These are phyloP conservation scores for Ochotona princeps DNA, from an alignment of 2,113 vertebrate genomes.

Conservation along the genomic window DNA sequence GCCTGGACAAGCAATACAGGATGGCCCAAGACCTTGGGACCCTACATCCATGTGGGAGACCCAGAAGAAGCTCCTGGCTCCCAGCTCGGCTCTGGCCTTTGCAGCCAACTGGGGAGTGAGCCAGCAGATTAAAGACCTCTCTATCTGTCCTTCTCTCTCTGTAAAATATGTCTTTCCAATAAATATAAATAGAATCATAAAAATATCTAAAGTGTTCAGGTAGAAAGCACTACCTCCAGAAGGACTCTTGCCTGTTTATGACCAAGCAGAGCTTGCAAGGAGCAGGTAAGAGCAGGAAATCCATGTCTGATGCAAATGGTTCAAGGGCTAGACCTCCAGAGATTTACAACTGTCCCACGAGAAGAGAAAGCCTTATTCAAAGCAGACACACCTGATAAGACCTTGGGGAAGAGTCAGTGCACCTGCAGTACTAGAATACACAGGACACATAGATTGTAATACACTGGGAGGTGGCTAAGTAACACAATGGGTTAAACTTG, in stretches of 20 bases:
- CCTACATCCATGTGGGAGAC: too few species aligned
- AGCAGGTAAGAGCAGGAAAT: background rate
- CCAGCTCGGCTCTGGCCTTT: too few species aligned
- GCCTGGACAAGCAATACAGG: too few species aligned
- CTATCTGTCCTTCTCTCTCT: too few species aligned
- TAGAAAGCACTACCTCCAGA: background rate
- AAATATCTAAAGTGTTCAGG: background rate
- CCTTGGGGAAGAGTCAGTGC: rapidly evolving
- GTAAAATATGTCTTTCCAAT: too few species aligned
- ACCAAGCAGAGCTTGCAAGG: background rate
- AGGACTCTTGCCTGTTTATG: background rate
- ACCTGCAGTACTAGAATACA: background rate
- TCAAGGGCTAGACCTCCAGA: background rate
- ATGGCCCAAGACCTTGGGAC: too few species aligned
- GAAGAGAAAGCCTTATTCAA: background rate
- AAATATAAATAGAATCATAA: too few species aligned
- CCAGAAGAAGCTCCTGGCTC: too few species aligned
- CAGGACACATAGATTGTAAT: rapidly evolving
- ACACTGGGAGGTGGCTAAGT: too few species aligned
- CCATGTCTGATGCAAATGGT: background rate
- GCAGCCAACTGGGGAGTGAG: too few species aligned
- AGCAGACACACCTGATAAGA: background rate
- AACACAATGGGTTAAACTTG: too few species aligned
- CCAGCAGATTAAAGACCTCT: too few species aligned
- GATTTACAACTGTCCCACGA: background rate